Evolutionary conservation across 2,113 vertebrate genomes (phyloP).

Genomic region (Formicarius rufipectus): DNA sequence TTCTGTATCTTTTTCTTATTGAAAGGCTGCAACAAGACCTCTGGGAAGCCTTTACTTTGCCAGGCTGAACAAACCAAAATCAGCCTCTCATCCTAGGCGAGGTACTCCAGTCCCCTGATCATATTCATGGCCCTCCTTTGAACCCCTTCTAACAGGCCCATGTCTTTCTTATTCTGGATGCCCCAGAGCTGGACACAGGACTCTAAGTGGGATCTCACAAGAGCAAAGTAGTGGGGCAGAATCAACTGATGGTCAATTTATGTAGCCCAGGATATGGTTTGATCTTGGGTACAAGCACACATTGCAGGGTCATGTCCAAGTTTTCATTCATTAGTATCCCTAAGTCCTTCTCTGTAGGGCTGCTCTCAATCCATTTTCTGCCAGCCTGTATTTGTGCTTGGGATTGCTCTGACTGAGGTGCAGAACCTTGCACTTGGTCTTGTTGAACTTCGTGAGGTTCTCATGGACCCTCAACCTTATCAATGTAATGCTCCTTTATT

Average conservation of each 20-base stretch:
- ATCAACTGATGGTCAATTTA: not conserved
- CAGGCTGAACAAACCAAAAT: not conserved
- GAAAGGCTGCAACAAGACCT: not conserved
- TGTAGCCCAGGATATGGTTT: not conserved
- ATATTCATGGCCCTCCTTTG: not conserved
- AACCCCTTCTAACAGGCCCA: not conserved
- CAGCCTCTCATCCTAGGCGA: not conserved
- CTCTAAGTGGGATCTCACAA: not conserved
- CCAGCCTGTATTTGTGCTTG: not conserved
- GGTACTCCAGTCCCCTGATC: not conserved
- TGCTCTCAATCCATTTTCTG: not conserved
- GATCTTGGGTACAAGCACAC: not conserved
- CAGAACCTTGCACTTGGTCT: not conserved
- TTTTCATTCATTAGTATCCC: not conserved
- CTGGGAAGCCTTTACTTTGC: not conserved
- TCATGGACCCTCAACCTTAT: not conserved
- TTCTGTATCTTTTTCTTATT: not conserved
- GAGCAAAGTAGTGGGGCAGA: not conserved
- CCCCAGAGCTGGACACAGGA: not conserved
- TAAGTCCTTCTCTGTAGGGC: not conserved
- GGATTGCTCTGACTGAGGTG: not conserved
- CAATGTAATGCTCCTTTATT: not conserved
- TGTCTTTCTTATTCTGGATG: not conserved
- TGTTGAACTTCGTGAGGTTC: not conserved
- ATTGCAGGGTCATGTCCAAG: not conserved